Base-by-base conservation (phyloP, 1,140 invertebrate genomes). In the Danaus melanippus region DNA sequence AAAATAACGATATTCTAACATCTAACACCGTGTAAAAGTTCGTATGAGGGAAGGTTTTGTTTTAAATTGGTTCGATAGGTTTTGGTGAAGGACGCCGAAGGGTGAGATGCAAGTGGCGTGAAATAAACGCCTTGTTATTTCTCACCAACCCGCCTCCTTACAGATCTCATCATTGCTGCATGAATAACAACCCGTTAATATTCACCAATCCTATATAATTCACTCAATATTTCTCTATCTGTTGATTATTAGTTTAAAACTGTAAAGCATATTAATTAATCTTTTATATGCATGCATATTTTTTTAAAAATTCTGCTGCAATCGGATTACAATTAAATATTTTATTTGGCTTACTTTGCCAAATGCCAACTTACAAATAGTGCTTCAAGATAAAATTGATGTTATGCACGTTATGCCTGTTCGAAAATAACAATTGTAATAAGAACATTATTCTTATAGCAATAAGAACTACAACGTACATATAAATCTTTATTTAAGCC, bases 41-140 rank as follows among this genome's bases (percentile, higher is more conserved):
- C 40, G 47, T 10, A n/a, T 53, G 21, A 3, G 32, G 40, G 21
- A 46, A 41, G 11, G n/a, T 43, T 53, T 53, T 42, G 11, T 15
- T 46, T 53, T 53, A 40, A 53, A 53, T 53, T 32, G 44, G 44
- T 53, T 46, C 42, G 44, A 45, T 47, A 55, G 45, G 45, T 32
- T 55, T 55, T 46, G 12, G 44, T 42, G 42, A 47, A 41, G 53
- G 45, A 46, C 43, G 32, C 46, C 45, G 39, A 41, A 41, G 46
- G 53, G 52, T 55, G 46, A 17, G 21, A 48, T 52, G 58, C 62
- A 69, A 66, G 67, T 67, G 68, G 66, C 70, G 66, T 73, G 66
- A 73, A 67, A 70, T 66, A 62, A 68, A 59, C 64, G 61, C 57
- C 50, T 46, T 32, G 58, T 55, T 56, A 60, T 56, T 52, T 56